Conservation (phyloP, 2,113 vertebrate species). For the Capreolus pygargus region DNA sequence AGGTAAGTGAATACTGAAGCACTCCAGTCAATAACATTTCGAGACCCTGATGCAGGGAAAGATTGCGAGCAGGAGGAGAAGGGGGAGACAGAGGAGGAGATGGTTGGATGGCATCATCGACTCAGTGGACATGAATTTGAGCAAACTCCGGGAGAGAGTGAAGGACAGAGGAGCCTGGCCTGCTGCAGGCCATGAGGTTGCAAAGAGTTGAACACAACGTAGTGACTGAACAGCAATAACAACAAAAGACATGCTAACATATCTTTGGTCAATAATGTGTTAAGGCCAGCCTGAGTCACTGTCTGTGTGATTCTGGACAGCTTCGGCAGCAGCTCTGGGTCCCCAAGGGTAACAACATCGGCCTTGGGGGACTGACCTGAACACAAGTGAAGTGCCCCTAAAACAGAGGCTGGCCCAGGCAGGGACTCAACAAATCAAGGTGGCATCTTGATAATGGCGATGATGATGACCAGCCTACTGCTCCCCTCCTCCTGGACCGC, state of each 20-base stretch:
- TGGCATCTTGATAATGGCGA: too few species aligned
- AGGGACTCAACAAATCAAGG: neutral
- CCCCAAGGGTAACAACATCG: neutral
- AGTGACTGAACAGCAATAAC: neutral
- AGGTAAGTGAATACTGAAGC: neutral
- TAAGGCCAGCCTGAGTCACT: neutral
- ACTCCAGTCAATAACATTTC: neutral
- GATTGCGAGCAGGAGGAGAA: neutral
- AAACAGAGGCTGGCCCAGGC: neutral
- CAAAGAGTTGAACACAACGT: neutral
- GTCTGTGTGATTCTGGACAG: neutral
- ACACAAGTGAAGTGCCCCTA: neutral
- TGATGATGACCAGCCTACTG: too few species aligned
- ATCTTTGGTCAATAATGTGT: neutral
- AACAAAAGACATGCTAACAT: neutral
- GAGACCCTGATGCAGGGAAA: neutral
- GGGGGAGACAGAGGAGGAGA: neutral
- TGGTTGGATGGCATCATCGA: neutral
- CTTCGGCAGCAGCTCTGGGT: neutral
- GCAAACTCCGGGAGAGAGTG: rapidly evolving
- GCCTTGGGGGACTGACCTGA: neutral
- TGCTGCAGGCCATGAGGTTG: neutral
- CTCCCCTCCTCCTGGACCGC: neutral
- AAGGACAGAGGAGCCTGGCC: neutral
- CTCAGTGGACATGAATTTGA: neutral